Evolutionary conservation across 2,113 vertebrate species (phyloP).

Genomic region (Aptenodytes forsteri): DNA sequence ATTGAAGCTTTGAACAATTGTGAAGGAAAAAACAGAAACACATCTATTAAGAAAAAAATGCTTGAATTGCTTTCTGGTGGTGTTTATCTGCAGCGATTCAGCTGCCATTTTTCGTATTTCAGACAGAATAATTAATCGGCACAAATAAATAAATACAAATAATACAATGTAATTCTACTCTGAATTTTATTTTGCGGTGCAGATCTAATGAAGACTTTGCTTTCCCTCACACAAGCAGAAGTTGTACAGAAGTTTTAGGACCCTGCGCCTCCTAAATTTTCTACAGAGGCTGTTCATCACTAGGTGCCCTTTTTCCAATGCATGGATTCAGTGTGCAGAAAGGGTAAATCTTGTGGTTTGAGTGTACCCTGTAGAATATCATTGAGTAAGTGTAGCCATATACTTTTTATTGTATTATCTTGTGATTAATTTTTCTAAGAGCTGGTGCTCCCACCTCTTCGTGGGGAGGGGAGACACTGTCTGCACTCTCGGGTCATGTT

Average conservation of each 20-base stretch:
- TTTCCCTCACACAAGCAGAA: neutral
- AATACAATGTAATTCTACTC: neutral
- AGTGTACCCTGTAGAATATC: neutral
- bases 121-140: neutral
- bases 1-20: constrained; percentile 77
- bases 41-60: constrained; percentile 53
- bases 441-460: neutral
- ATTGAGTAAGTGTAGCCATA: neutral
- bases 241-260: neutral
- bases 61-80: constrained; percentile 67
- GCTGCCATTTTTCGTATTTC: constrained; percentile 65
- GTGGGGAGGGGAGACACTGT: rapidly evolving
- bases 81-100: constrained; percentile 67
- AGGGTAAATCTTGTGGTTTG: neutral
- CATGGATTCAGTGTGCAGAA: neutral
- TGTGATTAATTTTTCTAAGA: neutral
- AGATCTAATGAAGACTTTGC: neutral
- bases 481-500: neutral
- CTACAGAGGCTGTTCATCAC: neutral
- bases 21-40: constrained; percentile 65
- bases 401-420: neutral
- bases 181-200: neutral
- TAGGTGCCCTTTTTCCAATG: neutral
- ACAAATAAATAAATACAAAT: neutral
- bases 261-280: neutral